These are phyloP conservation scores for Synanthedon andrenaeformis DNA, from an alignment of 2,888 invertebrate genomes.

Conservation along the genomic window DNA sequence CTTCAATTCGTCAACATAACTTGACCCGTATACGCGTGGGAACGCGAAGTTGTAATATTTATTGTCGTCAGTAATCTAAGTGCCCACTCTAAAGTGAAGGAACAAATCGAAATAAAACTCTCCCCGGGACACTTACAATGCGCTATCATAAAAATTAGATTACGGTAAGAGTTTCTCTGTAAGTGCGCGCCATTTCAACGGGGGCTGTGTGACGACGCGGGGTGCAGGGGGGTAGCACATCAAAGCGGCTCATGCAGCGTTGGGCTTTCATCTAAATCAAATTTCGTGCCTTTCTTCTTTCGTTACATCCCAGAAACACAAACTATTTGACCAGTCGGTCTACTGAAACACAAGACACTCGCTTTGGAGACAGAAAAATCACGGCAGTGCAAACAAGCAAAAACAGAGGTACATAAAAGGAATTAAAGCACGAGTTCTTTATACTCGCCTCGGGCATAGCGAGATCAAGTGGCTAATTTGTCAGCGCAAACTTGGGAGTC, in stretches of 20 bases:
- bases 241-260: constrained; percentile 51
- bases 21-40: neutral
- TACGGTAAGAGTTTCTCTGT: constrained; percentile 60
- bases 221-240: constrained; percentile 40
- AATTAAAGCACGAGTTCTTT: constrained; percentile 41
- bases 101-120: constrained; percentile 47
- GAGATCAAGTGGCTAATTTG: constrained; percentile 63
- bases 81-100: constrained; percentile 24
- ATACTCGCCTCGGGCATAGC: constrained; percentile 35
- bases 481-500: constrained; percentile 21
- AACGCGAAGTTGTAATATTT: neutral
- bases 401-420: constrained; percentile 24
- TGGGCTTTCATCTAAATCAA: constrained; percentile 55
- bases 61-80: constrained; percentile 5
- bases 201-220: constrained; percentile 26
- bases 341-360: neutral
- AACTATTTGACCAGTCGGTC: constrained; percentile 20
- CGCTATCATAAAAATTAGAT: constrained; percentile 69
- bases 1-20: neutral
- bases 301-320: constrained; percentile 32
- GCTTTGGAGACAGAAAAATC: too few species aligned
- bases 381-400: constrained; percentile 5
- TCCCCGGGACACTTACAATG: constrained; percentile 56
- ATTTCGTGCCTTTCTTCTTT: constrained; percentile 63
- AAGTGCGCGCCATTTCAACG: constrained; percentile 61